Conservation (phyloP, 2,797 vertebrate species). For the Eremophila alpestris region DNA sequence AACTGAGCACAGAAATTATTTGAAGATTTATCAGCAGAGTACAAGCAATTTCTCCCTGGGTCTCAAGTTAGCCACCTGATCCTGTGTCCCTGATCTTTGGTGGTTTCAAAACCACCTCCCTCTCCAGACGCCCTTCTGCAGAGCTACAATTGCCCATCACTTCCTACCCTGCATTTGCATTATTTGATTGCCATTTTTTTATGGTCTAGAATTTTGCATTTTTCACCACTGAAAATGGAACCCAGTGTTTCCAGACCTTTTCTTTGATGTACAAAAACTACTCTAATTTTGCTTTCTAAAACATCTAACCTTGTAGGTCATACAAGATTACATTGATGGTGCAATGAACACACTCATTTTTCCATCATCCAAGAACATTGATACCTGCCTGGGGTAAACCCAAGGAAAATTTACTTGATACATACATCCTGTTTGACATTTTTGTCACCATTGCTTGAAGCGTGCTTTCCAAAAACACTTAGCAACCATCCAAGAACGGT, state of each 20-base stretch:
- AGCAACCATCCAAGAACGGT: not conserved
- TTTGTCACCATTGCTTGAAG: not conserved
- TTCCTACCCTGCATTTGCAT: not conserved
- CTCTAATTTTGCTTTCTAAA: not conserved
- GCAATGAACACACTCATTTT: not conserved
- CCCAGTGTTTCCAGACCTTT: not conserved
- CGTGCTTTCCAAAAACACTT: not conserved
- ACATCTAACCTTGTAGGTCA: not conserved
- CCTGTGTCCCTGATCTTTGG: not conserved
- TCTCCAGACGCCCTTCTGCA: not conserved
- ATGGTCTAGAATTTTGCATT: not conserved
- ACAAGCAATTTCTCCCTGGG: not conserved
- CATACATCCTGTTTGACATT: not conserved
- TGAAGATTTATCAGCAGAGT: not conserved
- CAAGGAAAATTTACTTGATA: not conserved
- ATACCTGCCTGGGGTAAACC: not conserved
- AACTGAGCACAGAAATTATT: not conserved
- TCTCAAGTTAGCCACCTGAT: not conserved
- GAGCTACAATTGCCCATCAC: not conserved
- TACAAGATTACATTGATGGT: not conserved
- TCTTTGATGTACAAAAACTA: not conserved
- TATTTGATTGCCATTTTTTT: not conserved
- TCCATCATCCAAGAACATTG: not conserved
- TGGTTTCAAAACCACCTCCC: not conserved
- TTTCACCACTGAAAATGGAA: not conserved